Base-by-base conservation (phyloP, 2,888 invertebrate species). In the Therioaphis trifolii region DNA sequence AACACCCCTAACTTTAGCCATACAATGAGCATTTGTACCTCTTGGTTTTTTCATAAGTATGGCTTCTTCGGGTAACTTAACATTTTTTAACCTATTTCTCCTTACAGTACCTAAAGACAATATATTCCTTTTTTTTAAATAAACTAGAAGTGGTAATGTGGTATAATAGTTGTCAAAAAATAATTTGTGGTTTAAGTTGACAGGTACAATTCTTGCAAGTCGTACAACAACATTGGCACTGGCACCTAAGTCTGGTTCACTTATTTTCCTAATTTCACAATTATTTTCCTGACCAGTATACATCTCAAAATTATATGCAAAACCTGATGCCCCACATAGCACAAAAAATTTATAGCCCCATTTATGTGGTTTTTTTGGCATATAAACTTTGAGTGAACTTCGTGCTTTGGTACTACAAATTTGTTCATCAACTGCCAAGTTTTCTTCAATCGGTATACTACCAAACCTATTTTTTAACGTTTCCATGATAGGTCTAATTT, bases 401-500 rank as follows among this genome's bases (percentile, higher is more conserved):
- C 71, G 24, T 27, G 15, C 77, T 68, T 58, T 61, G n/a, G 43
- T 43, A 21, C 61, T 58, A 18, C 71, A 78, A 18, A 84, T 68
- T 46, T 84, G 72, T 84, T 84, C 77, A 43, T 84, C 77, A 24
- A 84, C 58, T 55, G 46, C 55, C 9, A 84, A 46, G 27, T 43
- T 35, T 74, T 84, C 77, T 84, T 69, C 69, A 14, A 77, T 43
- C 3, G 77, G 71, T 40, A 71, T 40, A n/a, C 2, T 27, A 24
- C 18, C 27, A 69, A 77, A 77, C 2, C 29, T 55, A 27, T 68
- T 35, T 21, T 15, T 35, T 24, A 77, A 18, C 0, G 55, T 58
- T 46, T 46, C 63, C 9, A 84, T 58, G 2, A 71, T 1, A 15
- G 84, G 77, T n/a, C 35, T 27, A 27, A 84, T 72, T 84, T 77